Conservation (phyloP, 64 coral and sea anemone species). For the Pocillopora verrucosa region DNA sequence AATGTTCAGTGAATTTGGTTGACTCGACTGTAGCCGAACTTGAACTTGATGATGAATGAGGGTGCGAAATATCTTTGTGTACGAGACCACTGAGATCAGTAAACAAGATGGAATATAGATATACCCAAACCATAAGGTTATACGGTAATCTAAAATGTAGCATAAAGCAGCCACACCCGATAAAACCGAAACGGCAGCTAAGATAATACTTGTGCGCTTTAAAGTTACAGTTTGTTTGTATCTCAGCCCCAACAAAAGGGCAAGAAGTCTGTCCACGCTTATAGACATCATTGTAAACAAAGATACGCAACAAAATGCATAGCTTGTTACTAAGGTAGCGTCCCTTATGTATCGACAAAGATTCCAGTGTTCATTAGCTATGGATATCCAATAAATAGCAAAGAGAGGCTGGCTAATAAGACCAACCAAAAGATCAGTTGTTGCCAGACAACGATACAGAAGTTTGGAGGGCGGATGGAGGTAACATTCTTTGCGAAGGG, state of each 20-base stretch:
- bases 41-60: not conserved
- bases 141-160: not conserved
- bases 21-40: not conserved
- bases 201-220: not conserved
- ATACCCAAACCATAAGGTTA: not conserved
- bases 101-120: not conserved
- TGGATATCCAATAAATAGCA: too few relatives aligned
- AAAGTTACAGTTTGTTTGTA: constrained; percentile 2
- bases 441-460: too few relatives aligned
- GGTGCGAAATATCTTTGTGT: not conserved
- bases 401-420: too few relatives aligned
- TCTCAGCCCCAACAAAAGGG: not conserved
- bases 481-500: too few relatives aligned
- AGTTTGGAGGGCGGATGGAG: too few relatives aligned
- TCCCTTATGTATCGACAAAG: not conserved
- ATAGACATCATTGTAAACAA: not conserved
- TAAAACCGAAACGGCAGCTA: not conserved
- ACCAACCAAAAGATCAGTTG: too few relatives aligned
- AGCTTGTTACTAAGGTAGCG: not conserved
- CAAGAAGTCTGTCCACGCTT: not conserved
- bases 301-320: not conserved
- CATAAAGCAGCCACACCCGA: not conserved
- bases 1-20: not conserved
- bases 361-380: not conserved
- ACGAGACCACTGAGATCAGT: not conserved